Evolutionary conservation across 2,797 vertebrate species (phyloP).

Genomic region (Benthosema pterotum): DNA sequence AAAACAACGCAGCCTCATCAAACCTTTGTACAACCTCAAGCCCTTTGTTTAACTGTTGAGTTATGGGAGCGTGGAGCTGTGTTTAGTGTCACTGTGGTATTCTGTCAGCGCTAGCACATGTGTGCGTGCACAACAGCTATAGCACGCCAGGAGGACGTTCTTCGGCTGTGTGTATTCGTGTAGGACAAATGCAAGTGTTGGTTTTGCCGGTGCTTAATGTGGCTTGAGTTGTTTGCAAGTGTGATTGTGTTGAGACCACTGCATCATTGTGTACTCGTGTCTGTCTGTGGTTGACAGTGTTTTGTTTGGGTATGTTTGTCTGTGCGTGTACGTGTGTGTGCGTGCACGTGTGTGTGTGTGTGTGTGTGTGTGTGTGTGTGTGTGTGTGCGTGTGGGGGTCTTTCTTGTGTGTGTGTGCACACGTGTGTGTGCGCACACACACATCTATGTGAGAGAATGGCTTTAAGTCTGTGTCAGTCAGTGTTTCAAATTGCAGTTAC

Average conservation of each 20-base stretch:
- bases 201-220: background rate
- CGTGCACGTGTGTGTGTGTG: background rate
- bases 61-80: constrained; percentile 23
- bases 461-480: background rate
- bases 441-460: constrained; percentile 47
- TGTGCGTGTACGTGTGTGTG: too few species aligned
- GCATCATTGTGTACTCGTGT: too few species aligned
- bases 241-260: background rate
- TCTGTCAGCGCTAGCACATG: too few species aligned
- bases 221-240: background rate
- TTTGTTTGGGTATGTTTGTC: too few species aligned
- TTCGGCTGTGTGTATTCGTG: constrained; percentile 4
- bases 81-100: constrained; percentile 15
- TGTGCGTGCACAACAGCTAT: too few species aligned
- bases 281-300: too few species aligned
- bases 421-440: too few species aligned
- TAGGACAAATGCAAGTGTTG: background rate
- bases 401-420: constrained; percentile 34
- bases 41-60: constrained; percentile 36
- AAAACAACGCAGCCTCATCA: constrained; percentile 46
- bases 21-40: constrained; percentile 21
- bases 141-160: too few species aligned
- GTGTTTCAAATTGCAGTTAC: too few species aligned
- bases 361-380: constrained; percentile 6
- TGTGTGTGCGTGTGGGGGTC: constrained; percentile 2